A percentile compares a stretch with the other conserved stretches of the same genome.
phyloP scores from a whole-genome alignment of 2,888 invertebrate species.

The Alentia gelatinosa region DNA sequence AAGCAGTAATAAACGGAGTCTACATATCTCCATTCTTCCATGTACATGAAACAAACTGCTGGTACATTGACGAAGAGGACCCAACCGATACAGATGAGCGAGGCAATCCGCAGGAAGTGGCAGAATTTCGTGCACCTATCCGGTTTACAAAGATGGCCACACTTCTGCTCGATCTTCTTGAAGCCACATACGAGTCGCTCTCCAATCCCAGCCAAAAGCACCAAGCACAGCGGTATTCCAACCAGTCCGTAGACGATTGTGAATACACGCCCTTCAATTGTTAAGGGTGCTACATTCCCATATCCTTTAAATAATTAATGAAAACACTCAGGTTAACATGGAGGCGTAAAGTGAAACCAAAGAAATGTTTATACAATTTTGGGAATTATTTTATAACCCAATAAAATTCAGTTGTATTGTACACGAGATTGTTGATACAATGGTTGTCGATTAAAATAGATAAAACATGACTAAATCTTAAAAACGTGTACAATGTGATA shows the following conservation, averaged over 20 bases:
- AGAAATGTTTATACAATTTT: no score
- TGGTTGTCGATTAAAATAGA: no score
- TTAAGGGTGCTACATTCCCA: conserved; percentile 48
- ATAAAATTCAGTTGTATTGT: no score
- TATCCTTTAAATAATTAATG: conserved; percentile 53
- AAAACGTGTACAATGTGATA: no score
- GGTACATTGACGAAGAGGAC: neutral
- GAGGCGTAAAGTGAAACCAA: no score
- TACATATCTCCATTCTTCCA: neutral
- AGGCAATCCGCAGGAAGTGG: neutral
- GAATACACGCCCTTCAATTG: conserved; percentile 16
- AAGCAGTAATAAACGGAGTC: neutral
- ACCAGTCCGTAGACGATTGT: conserved; percentile 53
- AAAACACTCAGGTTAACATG: no score
- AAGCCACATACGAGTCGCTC: neutral
- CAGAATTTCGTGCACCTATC: neutral
- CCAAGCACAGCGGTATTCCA: conserved; percentile 56
- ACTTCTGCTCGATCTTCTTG: neutral
- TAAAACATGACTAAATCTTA: no score
- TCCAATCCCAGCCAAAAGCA: conserved; percentile 32
- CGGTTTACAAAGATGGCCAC: neutral
- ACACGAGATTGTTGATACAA: no score
- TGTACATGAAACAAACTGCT: neutral
- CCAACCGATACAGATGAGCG: neutral
- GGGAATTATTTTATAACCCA: no score